Conservation (phyloP, 2,113 vertebrate species). For the Chloropsis cyanopogon region DNA sequence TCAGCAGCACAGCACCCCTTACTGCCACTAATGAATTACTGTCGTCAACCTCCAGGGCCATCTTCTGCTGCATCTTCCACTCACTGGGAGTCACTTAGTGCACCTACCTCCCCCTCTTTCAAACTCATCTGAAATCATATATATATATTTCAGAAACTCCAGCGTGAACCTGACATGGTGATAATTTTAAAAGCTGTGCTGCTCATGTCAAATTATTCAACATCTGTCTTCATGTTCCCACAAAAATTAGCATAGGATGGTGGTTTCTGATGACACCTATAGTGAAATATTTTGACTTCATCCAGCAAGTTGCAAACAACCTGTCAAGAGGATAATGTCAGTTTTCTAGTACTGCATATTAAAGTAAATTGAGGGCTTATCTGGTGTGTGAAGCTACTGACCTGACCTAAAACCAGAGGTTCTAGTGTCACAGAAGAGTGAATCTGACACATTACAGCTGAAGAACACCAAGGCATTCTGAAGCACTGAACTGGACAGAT, state of each 20-base stretch:
- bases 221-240: slow-evolving; percentile 83
- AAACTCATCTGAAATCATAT: slow-evolving; percentile 30
- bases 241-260: slow-evolving; percentile 84
- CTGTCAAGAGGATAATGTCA: slow-evolving; percentile 81
- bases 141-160: slow-evolving; percentile 13
- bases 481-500: neutral
- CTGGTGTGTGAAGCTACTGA: slow-evolving; percentile 23
- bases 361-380: slow-evolving; percentile 68
- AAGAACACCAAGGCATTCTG: neutral
- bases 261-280: slow-evolving; percentile 81
- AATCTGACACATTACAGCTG: neutral
- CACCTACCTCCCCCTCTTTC: neutral
- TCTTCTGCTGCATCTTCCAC: neutral
- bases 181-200: slow-evolving; percentile 78
- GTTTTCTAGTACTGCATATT: slow-evolving; percentile 73
- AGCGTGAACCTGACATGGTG: slow-evolving; percentile 63
- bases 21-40: neutral
- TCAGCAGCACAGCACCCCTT: neutral
- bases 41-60: neutral
- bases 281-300: slow-evolving; percentile 84
- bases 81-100: neutral
- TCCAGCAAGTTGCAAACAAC: slow-evolving; percentile 81
- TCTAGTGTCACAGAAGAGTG: neutral
- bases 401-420: slow-evolving; percentile 27
- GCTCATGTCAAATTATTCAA: slow-evolving; percentile 81